phyloP scores from a whole-genome alignment of 2,888 invertebrate genomes.

The Schizotus pectinicornis region DNA sequence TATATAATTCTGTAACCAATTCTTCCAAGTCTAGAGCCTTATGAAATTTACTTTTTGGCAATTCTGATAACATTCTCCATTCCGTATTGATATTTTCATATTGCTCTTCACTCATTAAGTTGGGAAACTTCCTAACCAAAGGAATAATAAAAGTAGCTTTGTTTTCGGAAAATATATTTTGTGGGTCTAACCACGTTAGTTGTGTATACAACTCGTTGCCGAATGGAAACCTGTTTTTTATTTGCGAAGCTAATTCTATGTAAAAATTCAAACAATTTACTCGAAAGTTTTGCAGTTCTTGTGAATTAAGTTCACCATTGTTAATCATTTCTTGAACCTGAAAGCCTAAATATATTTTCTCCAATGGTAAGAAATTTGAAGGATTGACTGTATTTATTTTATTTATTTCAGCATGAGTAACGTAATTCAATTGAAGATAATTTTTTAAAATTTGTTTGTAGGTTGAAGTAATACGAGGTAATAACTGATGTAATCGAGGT shows the following conservation, averaged over 20 bases:
- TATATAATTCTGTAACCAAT: too few relatives aligned
- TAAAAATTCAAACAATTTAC: conserved; percentile 13
- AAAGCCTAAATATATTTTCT: too few relatives aligned
- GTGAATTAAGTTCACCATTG: not conserved
- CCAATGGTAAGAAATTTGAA: too few relatives aligned
- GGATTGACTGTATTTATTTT: too few relatives aligned
- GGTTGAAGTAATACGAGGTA: too few relatives aligned
- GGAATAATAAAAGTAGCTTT: not conserved
- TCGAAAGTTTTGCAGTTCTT: conserved; percentile 3
- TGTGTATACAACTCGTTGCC: not conserved
- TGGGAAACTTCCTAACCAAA: not conserved
- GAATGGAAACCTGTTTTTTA: conserved; percentile 7
- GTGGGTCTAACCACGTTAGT: too few relatives aligned
- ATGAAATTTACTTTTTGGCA: conserved; percentile 1
- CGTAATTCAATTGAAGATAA: too few relatives aligned
- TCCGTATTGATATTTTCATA: conserved; percentile 1
- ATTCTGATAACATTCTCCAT: conserved; percentile 5
- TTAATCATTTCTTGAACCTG: conserved; percentile 11
- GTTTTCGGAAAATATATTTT: not conserved
- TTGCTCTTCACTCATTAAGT: not conserved
- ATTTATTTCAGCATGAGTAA: too few relatives aligned
- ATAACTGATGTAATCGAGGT: too few relatives aligned
- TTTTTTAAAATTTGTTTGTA: too few relatives aligned
- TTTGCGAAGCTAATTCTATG: conserved; percentile 8
- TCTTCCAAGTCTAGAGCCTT: too few relatives aligned